Conservation (phyloP, 2,888 invertebrate genomes). For the Tyria jacobaeae region DNA sequence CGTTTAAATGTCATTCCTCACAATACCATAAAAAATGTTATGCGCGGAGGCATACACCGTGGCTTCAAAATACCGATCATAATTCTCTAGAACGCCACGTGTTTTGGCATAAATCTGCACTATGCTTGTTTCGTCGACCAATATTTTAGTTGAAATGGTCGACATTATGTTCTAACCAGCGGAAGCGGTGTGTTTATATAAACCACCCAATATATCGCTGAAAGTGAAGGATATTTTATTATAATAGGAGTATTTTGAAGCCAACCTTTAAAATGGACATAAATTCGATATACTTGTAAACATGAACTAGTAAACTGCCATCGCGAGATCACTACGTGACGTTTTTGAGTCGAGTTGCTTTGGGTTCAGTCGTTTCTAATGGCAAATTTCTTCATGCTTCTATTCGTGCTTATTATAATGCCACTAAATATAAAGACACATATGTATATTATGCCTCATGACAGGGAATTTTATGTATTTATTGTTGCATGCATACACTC, state of each 20-base stretch:
- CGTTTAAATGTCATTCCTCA: slow-evolving; percentile 16
- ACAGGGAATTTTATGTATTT: too few species aligned
- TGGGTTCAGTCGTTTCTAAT: too few species aligned
- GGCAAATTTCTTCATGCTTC: too few species aligned
- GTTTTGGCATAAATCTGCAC: slow-evolving; percentile 73
- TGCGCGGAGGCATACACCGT: slow-evolving; percentile 47
- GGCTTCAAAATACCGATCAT: slow-evolving; percentile 69
- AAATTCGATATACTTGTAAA: neutral
- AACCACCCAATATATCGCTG: slow-evolving; percentile 43
- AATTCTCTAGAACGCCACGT: slow-evolving; percentile 68
- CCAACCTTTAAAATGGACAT: neutral
- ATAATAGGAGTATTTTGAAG: slow-evolving; percentile 16
- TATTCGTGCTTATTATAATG: too few species aligned
- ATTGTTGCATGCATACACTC: too few species aligned
- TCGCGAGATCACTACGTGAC: too few species aligned
- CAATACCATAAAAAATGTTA: slow-evolving; percentile 23
- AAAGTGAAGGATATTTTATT: slow-evolving; percentile 22
- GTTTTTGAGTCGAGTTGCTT: too few species aligned
- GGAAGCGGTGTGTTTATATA: slow-evolving; percentile 60
- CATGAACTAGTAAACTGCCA: too few species aligned
- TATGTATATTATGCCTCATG: too few species aligned
- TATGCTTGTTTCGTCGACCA: slow-evolving; percentile 66
- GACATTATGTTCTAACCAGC: slow-evolving; percentile 65
- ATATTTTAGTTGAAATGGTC: slow-evolving; percentile 72
- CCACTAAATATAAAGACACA: too few species aligned